Evolutionary conservation across 1,140 invertebrate species (phyloP), one percentile per base, ranked within the genome.

Genomic region (Planococcus citri): DNA sequence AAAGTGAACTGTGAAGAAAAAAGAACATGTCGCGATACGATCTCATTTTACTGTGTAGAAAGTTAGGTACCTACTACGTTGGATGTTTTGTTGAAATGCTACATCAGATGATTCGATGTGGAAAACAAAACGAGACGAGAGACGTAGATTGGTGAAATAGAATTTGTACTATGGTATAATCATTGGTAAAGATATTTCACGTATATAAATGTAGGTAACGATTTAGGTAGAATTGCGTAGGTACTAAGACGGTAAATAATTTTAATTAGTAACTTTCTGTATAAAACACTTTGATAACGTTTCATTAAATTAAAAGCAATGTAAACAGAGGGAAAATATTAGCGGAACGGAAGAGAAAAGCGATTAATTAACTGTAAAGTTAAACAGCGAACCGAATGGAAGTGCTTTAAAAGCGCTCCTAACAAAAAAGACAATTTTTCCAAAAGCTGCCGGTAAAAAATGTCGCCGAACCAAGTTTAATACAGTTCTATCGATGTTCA

Each of bases 291-390:
- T 27, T 25, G 60, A 64, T 64, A 64, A 64, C 10, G 22, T 25
- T 64, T 64, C 60, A 64, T 64, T 64, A 64, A 64, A 64, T 64
- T 64, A 64, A 64, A 64, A 64, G 60, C 60, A 4, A 22, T 27
- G 60, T 64, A 64, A 64, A 64, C 60, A 64, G 20, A 1, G 60
- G 6, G 51, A 58, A 22, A 58, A 58, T 20, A n/a, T 6, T 20
- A 58, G 51, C 17, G 4, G 25, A 64, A 64, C 9, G 60, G 25
- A 64, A 64, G 60, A 64, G 22, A 27, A 64, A 64, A 64, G 25
- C 60, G 60, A 64, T 64, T 64, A 64, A 64, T 64, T 64, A 64
- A 64, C 60, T 64, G 60, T 25, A 64, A 64, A 64, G 60, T 64
- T 64, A 24, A 64, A 64, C 25, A 27, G 22, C 60, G 60, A 64